Conservation (phyloP, 2,113 vertebrate species). For the Triplophysa siluroides region DNA sequence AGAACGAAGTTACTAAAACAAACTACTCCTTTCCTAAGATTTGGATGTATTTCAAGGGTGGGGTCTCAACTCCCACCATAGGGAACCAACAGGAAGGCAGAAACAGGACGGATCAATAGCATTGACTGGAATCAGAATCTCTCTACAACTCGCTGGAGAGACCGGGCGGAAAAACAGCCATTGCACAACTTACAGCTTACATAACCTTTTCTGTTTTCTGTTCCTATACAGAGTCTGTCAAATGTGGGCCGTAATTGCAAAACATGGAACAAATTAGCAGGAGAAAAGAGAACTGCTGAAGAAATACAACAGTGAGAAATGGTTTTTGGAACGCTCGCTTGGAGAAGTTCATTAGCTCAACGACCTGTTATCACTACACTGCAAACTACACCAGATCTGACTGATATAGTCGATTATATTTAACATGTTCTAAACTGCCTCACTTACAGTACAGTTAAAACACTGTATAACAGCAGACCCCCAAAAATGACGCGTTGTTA, state of each 20-base stretch:
- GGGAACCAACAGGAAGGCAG: conserved; percentile 61
- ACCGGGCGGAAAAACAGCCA: conserved; percentile 26
- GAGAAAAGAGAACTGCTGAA: conserved; percentile 48
- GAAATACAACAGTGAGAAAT: conserved; percentile 27
- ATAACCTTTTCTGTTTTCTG: conserved; percentile 38
- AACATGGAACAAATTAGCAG: conserved; percentile 60
- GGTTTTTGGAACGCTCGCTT: not conserved
- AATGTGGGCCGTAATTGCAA: conserved; percentile 63
- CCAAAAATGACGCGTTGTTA: no score
- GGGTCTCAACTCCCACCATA: conserved; percentile 61
- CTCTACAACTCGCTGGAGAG: conserved; percentile 17
- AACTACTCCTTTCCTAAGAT: conserved; percentile 20
- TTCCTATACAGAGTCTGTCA: conserved; percentile 64
- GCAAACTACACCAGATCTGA: not conserved
- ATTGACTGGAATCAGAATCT: conserved; percentile 55
- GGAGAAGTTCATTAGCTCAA: conserved; percentile 27
- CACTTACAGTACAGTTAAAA: no score
- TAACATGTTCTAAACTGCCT: no score
- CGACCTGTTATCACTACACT: conserved; percentile 26
- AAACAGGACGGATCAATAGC: conserved; percentile 69
- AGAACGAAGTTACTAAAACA: not conserved
- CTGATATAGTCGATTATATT: no score
- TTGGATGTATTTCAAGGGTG: not conserved
- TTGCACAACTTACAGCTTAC: conserved; percentile 50
- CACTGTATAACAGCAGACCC: no score